Conservation (phyloP, 1,140 invertebrate genomes). For the Cataglyphis hispanica region DNA sequence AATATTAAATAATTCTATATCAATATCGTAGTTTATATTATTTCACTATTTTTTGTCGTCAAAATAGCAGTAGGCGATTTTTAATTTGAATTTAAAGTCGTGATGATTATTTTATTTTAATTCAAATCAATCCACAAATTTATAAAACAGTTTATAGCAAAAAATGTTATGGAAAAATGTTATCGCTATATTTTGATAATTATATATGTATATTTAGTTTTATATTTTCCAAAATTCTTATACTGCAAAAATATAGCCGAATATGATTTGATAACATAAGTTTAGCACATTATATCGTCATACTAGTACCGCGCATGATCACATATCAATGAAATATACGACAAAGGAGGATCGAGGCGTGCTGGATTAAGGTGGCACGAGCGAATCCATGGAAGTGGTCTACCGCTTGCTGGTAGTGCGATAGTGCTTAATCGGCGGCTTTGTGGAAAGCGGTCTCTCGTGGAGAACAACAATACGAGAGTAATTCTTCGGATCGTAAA, state of each 20-base stretch:
- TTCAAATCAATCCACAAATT: not conserved
- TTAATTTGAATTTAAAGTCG: not conserved
- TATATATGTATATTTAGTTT: not conserved
- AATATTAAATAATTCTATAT: conserved; percentile 1
- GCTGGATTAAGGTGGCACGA: conserved; percentile 69
- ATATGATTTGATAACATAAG: not conserved
- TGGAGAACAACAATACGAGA: conserved; percentile 59
- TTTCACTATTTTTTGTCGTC: not conserved
- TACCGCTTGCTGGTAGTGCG: conserved; percentile 53
- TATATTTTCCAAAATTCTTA: not conserved
- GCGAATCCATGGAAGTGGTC: conserved; percentile 53
- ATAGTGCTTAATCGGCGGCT: conserved; percentile 48
- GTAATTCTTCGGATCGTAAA: conserved; percentile 75
- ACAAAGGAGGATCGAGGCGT: conserved; percentile 69
- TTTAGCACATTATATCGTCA: not conserved
- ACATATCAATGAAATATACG: conserved; percentile 39
- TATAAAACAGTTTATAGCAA: not conserved
- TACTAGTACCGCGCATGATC: not conserved
- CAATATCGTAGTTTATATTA: not conserved
- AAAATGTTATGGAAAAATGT: not conserved
- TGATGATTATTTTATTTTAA: too few relatives aligned
- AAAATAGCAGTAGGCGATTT: not conserved
- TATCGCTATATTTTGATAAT: not conserved
- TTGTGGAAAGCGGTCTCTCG: conserved; percentile 73
- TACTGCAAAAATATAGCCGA: not conserved